Evolutionary conservation across 2,797 vertebrate species (phyloP), one percentile per base, ranked within the genome.

Genomic region (Buceros bicornis): DNA sequence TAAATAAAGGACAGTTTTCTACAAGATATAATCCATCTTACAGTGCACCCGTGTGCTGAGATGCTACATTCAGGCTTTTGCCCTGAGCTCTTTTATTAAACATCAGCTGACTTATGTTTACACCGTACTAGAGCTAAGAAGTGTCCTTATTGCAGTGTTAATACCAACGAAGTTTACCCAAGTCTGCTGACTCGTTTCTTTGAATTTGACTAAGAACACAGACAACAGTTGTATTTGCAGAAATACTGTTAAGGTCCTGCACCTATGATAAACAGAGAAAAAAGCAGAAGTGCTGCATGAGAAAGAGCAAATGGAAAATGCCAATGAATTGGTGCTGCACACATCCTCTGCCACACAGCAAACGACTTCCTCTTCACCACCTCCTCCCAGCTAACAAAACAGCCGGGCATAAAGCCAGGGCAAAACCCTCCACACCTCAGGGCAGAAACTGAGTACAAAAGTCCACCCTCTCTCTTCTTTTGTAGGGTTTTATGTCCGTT

Each of bases 1-100:
- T 76, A 61, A 87, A 58, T 28, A 40, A 89, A 90, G 61, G 50
- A 86, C 16, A 74, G 16, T 58, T 83, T 88, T 56, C 65, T 79
- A 24, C 47, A 82, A 69, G 40, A 40, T 16, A 43, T 54, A 79
- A 84, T 62, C 10, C 54, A 47, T 29, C 0, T 88, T 65, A 70
- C 67, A 47, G 33, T 37, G 45, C 16, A 47, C 21, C 65, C 70
- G 11, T 35, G 53, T 90, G 42, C 84, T 83, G 74, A 74, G 60
- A 71, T 42, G 22, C 11, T 67, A 10, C 26, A n/a, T 37, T 50
- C 64, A 70, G 37, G 37, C 21, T 43, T 90, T 79, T 89, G 21
- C n/a, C 33, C 56, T 40, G 50, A 74, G 19, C 11, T 87, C 17
- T 87, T 24, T 65, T 58, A 35, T 40, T 67, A 57, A 91, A 51